Evolutionary conservation across 2,113 vertebrate species (phyloP), one percentile per base, ranked within the genome.

Genomic region (Taurulus bubalis): DNA sequence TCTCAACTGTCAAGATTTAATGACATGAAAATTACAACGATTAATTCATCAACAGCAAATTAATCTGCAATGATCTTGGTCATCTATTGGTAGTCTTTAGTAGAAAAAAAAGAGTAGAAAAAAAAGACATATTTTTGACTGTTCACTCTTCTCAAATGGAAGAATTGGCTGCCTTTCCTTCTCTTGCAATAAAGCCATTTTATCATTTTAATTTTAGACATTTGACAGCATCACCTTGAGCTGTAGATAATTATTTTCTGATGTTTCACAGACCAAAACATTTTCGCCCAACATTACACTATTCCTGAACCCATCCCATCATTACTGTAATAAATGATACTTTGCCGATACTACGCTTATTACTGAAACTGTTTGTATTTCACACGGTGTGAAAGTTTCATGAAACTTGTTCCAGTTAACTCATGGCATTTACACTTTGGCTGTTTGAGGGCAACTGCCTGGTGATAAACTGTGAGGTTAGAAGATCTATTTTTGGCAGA

Each of bases 401-500:
- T 28, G 22, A 70, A 64, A 49, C 40, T 32, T 67, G 26, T 36
- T 40, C 11, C 18, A 24, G 34, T 38, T 42, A 4, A n/a, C 11
- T 8, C 53, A 45, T 18, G 20, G 4, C 11, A 36, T 34, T 64
- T 22, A n/a, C 14, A 22, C 59, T 55, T 34, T 42, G 18, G 42
- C 53, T 16, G 47, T 73, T 66, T 58, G n/a, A 69, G 15, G 20
- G 8, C 66, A 62, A 12, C 56, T 65, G 47, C 20, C 53, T 34
- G 34, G 9, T 74, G 74, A 74, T 71, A 59, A 63, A 71, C 34
- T 59, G 22, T n/a, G 49, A 59, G 58, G 78, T 62, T 2, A 65
- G 55, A 55, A 0, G 0, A 53, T 85, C 73, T 72, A 70, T 81
- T 67, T 83, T 51, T 32, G 58, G 36, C 76, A 45, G 55, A 42